Evolutionary conservation across 2,113 vertebrate species (phyloP).

Genomic region (Myotis davidii): DNA sequence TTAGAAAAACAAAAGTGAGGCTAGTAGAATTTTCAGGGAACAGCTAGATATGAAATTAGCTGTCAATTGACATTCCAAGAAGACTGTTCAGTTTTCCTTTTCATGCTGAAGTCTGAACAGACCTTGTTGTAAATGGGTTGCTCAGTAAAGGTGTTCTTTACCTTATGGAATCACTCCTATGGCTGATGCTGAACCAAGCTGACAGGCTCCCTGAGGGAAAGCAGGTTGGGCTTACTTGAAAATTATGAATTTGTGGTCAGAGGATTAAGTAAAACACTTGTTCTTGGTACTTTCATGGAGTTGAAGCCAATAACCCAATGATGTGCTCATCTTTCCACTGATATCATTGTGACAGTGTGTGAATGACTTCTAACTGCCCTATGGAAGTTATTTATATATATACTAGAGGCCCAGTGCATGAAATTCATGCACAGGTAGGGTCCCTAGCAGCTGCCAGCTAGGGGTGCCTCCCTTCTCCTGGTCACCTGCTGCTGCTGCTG

Average conservation of each 20-base stretch:
- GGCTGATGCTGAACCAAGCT: background rate
- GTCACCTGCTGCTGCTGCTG: too few relatives aligned
- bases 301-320: background rate
- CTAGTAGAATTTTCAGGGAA: background rate
- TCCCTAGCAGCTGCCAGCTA: too few relatives aligned
- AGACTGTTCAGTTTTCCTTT: background rate
- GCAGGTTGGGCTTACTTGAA: background rate
- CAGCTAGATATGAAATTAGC: background rate
- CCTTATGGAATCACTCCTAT: background rate
- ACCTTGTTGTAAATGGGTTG: background rate
- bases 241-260: background rate
- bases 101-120: slow-evolving; percentile 47
- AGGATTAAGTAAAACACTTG: background rate
- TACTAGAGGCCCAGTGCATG: too few relatives aligned
- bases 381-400: background rate
- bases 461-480: too few relatives aligned
- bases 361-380: background rate
- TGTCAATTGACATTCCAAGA: background rate
- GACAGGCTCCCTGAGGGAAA: background rate
- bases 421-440: too few relatives aligned
- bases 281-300: background rate
- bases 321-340: background rate
- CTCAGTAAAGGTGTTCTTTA: slow-evolving; percentile 56
- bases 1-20: background rate
- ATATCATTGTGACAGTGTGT: background rate